Percentiles rank a stretch among this genome's conserved stretches.
These are phyloP conservation scores for Sebastes matsubarae DNA, from an alignment of 2,797 vertebrate genomes.

Conservation along the genomic window DNA sequence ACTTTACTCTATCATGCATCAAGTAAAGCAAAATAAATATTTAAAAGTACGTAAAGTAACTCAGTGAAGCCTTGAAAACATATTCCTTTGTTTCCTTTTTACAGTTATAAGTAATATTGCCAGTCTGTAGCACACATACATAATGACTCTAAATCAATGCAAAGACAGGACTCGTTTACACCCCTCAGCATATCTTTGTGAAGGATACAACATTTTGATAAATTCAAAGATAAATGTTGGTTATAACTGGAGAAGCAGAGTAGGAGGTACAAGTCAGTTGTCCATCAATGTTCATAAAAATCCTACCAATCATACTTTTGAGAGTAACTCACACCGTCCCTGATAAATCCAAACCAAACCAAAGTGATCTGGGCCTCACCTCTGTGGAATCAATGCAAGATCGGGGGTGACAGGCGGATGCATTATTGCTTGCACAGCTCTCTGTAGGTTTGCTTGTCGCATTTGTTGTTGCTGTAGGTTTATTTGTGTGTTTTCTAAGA, in stretches of 20 bases:
- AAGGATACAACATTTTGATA: not conserved
- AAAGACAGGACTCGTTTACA: not conserved
- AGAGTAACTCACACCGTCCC: not conserved
- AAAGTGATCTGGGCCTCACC: not conserved
- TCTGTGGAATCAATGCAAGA: not conserved
- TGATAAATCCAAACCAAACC: slow-evolving; percentile 58
- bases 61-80: not conserved
- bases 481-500: not conserved
- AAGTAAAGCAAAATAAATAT: not conserved
- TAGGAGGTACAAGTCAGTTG: not conserved
- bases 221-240: not conserved
- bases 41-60: not conserved
- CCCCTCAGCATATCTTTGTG: not conserved
- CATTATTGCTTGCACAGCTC: not conserved
- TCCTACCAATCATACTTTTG: accelerated
- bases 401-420: not conserved
- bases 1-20: not conserved
- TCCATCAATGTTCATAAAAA: not conserved
- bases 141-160: not conserved
- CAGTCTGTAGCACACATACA: not conserved
- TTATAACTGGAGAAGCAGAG: not conserved
- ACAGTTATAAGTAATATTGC: not conserved
- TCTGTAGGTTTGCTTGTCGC: not conserved
- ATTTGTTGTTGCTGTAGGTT: not conserved
- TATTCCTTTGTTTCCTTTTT: not conserved